Conservation (phyloP, 2,888 invertebrate species). For the Microctonus aethiopoides region DNA sequence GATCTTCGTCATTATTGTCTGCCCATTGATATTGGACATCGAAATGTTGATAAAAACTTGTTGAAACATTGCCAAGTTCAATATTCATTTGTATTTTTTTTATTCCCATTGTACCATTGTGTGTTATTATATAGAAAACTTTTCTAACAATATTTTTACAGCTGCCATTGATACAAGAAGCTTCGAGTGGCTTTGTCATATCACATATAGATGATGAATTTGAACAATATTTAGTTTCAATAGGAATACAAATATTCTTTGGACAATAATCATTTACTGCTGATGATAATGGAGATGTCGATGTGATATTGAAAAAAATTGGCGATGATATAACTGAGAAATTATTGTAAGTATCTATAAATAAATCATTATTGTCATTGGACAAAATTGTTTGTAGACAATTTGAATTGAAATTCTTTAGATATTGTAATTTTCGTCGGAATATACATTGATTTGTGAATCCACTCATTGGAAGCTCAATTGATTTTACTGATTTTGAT, state of each 20-base stretch:
- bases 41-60: conserved; percentile 57
- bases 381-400: conserved; percentile 65
- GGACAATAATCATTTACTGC: conserved; percentile 51
- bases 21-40: conserved; percentile 50
- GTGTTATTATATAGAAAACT: conserved; percentile 63
- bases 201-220: conserved; percentile 54
- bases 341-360: conserved; percentile 56
- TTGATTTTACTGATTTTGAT: conserved; percentile 47
- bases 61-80: conserved; percentile 61
- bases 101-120: conserved; percentile 70
- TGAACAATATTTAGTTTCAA: conserved; percentile 51
- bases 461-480: conserved; percentile 60
- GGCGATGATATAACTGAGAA: conserved; percentile 56
- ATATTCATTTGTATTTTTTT: conserved; percentile 63
- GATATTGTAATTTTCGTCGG: conserved; percentile 65
- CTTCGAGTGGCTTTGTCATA: conserved; percentile 38
- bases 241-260: conserved; percentile 51
- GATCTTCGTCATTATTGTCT: not conserved
- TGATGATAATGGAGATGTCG: conserved; percentile 19
- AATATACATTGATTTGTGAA: conserved; percentile 58
- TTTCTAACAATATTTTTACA: conserved; percentile 64
- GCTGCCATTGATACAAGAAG: conserved; percentile 49
- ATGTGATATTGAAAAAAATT: conserved; percentile 48
- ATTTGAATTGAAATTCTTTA: conserved; percentile 64
- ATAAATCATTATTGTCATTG: conserved; percentile 62